Percentiles rank a stretch among this genome's conserved stretches.
Conservation (phyloP, 2,113 vertebrate genomes). For the Platichthys flesus region DNA sequence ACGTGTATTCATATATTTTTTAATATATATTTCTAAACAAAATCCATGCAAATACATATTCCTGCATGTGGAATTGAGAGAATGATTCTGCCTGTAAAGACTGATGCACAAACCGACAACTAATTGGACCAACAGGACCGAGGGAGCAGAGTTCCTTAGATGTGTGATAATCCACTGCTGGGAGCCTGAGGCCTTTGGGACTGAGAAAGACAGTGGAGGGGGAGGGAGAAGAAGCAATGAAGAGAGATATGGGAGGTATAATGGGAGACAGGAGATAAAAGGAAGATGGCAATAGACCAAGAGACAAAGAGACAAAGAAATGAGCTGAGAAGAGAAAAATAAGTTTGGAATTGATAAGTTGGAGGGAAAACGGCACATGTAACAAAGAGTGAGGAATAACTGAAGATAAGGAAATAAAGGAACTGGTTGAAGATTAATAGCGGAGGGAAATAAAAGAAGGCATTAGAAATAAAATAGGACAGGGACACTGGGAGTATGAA, state of each 20-base stretch:
- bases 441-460: constrained; percentile 8
- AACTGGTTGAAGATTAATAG: background rate
- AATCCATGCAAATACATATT: constrained; percentile 20
- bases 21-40: constrained; percentile 6
- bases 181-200: constrained; percentile 61
- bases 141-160: constrained; percentile 61
- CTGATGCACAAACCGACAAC: constrained; percentile 30
- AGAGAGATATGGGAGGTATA: constrained; percentile 39
- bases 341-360: constrained; percentile 3
- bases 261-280: constrained; percentile 45
- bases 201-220: constrained; percentile 18
- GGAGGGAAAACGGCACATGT: background rate
- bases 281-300: constrained; percentile 36
- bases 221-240: constrained; percentile 28
- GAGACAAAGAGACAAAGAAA: constrained; percentile 40
- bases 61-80: background rate
- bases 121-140: constrained; percentile 64
- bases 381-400: constrained; percentile 16
- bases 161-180: constrained; percentile 68
- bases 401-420: background rate
- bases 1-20: background rate
- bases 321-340: constrained; percentile 24
- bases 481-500: constrained; percentile 20
- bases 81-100: constrained; percentile 9
- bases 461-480: constrained; percentile 42